Evolutionary conservation across 2,797 vertebrate genomes (phyloP), one percentile per base, ranked within the genome.

Genomic region (Buceros bicornis): DNA sequence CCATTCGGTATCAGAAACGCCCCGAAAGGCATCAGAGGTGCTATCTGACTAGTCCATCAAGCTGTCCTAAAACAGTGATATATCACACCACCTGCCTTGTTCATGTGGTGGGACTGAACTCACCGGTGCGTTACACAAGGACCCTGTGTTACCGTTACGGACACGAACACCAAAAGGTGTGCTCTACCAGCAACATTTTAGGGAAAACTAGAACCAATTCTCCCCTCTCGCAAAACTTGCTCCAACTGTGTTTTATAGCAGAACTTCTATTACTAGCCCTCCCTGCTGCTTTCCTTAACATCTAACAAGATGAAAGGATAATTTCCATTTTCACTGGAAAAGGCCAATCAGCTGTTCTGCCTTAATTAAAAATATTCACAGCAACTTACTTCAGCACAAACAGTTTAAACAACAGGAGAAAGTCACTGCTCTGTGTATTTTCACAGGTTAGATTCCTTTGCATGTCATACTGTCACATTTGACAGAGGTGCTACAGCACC

Each of bases 361-460:
- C 17, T 82, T 61, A 58, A 82, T 61, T 82, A 62, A 62, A 92
- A 90, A 51, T 31, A 81, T n/a, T 67, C 86, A 67, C 14, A 86
- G 77, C 19, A 61, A 45, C 45, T 83, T 42, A 71, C 26, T 83
- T 51, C 90, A 78, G 40, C 7, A 58, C 12, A 56, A 42, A 43
- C 61, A 19, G 31, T 24, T 72, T 42, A 50, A 78, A 53, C 42
- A 62, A 22, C 24, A 71, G 28, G 42, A 80, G 42, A 83, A 69
- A 69, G 24, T 48, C 54, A 35, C 2, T 24, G 58, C 71, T 33
- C 24, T 9, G 26, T n/a, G 50, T 25, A 31, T 76, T 65, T 72
- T 8, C 54, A 6, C 48, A 43, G 48, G 37, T 51, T 47, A 47
- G 29, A 14, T 16, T 24, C 19, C 50, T 21, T 58, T 25, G 33